Base-by-base conservation (phyloP, 2,888 invertebrate genomes). In the Ormyrus pomaceus region DNA sequence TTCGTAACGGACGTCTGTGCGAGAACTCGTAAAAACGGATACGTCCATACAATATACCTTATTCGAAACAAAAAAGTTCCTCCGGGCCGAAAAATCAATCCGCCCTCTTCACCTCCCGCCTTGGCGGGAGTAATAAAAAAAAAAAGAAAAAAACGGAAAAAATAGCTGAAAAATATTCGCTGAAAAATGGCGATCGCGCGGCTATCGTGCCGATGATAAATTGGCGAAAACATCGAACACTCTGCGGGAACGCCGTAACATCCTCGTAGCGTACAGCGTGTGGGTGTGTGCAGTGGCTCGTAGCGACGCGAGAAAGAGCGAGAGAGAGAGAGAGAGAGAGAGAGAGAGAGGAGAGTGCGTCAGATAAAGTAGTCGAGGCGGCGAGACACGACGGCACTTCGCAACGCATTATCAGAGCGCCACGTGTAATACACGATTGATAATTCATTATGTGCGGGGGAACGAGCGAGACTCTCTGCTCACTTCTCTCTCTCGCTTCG, bases 381-480 rank as follows among this genome's bases (percentile, higher is more conserved):
- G 55, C 75, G 78, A 78, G 75, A 75, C 77, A 53, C 73, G 74
- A 74, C 73, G 73, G 74, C 65, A 77, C 77, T 77, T 81, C 69
- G 75, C 72, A 75, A 71, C 72, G 77, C 75, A 76, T 79, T 81
- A 76, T 79, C 79, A 72, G 69, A 74, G 53, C 66, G 70, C 73
- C 79, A 79, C 82, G 79, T 82, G 82, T 82, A 77, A 79, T 74
- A 74, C 73, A 70, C 73, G 82, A 82, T 79, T 79, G 82, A 82
- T 82, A 82, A 82, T 79, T 79, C 77, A 79, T 82, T 82, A 79
- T 70, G 73, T 70, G 76, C 73, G 70, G 72, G 70, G 61, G 61
- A 70, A 72, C 46, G 77, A 79, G 65, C 62, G 59, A 73, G 59
- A 48, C 45, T n/a, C 46, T 55, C 51, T 62, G 53, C 62, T 53